Evolutionary conservation across 35 echinoderm and acorn worm genomes (phyloP).

Genomic region (Apostichopus japonicus): DNA sequence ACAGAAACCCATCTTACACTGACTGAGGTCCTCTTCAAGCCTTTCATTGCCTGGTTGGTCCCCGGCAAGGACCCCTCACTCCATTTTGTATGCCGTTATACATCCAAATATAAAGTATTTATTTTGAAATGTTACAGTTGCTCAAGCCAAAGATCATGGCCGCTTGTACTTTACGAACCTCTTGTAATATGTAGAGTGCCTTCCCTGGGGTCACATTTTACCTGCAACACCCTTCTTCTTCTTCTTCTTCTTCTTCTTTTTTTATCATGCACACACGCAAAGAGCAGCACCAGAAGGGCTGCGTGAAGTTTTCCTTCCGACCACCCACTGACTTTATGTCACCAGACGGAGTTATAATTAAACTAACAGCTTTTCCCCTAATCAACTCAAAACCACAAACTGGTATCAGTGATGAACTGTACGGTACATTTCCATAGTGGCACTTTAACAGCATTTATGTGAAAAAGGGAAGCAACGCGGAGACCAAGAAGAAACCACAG

Average conservation of each 20-base stretch:
- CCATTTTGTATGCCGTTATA: no score
- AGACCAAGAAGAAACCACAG: not conserved
- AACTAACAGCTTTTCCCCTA: conserved; percentile 37
- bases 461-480: not conserved
- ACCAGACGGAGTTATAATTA: conserved; percentile 8
- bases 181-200: not conserved
- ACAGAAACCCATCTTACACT: no score
- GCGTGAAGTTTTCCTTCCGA: not conserved
- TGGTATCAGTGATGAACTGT: not conserved
- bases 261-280: not conserved
- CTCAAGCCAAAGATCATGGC: no score
- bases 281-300: not conserved
- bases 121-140: no score
- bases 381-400: conserved; percentile 18
- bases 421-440: not conserved
- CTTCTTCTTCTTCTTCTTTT: not conserved
- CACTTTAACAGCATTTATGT: not conserved
- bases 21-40: no score
- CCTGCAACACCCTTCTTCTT: not conserved
- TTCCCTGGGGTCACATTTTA: not conserved
- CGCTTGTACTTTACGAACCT: not conserved
- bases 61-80: no score
- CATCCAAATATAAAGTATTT: no score
- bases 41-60: no score
- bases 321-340: conserved; percentile 12